Evolutionary conservation across 2,113 vertebrate species (phyloP).

Genomic region (Pterocles burchelli): DNA sequence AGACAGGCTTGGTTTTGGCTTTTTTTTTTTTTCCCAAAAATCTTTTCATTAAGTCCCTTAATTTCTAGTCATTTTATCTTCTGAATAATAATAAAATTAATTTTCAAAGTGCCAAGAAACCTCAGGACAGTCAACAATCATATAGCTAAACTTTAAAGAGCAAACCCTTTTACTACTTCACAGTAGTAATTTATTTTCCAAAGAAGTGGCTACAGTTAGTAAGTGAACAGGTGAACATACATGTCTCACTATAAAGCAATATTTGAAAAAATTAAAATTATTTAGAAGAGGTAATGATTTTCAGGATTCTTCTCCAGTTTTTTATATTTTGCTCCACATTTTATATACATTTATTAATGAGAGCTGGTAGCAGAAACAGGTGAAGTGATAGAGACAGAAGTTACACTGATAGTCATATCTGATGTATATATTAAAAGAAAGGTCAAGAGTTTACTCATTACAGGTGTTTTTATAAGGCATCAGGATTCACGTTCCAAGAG

Average conservation of each 20-base stretch:
- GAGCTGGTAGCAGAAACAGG: not conserved
- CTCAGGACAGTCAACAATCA: not conserved
- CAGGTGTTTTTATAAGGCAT: not conserved
- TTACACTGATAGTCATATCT: not conserved
- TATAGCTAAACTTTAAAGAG: not conserved
- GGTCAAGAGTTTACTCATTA: not conserved
- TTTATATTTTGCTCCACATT: not conserved
- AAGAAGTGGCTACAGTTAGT: not conserved
- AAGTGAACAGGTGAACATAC: not conserved
- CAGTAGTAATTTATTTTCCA: not conserved
- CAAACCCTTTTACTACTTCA: not conserved
- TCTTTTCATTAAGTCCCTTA: not conserved
- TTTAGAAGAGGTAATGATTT: not conserved
- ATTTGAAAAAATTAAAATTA: not conserved
- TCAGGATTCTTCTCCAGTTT: not conserved
- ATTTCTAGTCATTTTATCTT: not conserved
- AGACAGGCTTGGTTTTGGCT: not conserved
- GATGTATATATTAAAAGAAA: not conserved
- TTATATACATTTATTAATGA: not conserved
- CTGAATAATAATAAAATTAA: not conserved
- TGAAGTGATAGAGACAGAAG: not conserved
- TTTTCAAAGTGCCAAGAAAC: not conserved
- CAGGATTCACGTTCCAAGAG: not conserved
- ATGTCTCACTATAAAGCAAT: not conserved
- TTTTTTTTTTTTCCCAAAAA: not conserved